Percentiles rank a stretch among this genome's conserved stretches.
Conservation (phyloP, 1,140 invertebrate species). For the Aphelinus atriplicis region DNA sequence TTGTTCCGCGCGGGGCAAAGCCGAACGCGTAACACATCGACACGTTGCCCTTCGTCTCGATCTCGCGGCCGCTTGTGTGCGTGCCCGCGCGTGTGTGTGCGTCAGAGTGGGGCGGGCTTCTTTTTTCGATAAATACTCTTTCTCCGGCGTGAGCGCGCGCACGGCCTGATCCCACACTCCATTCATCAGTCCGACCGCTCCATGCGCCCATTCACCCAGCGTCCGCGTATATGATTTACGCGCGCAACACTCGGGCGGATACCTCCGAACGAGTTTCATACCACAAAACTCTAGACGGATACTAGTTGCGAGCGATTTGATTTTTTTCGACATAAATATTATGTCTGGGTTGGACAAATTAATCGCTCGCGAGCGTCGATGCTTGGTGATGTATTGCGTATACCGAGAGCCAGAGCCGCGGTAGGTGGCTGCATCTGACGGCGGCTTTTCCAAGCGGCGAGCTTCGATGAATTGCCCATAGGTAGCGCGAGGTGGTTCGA, state of each 20-base stretch:
- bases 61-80: neutral
- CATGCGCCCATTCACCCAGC: neutral
- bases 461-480: constrained; percentile 37
- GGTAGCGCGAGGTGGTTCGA: constrained; percentile 38
- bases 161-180: neutral
- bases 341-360: too few relatives aligned
- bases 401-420: neutral
- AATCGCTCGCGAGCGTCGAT: neutral
- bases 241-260: neutral
- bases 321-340: too few relatives aligned
- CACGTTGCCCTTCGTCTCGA: too few relatives aligned
- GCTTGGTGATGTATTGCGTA: constrained; percentile 1
- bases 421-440: constrained; percentile 50
- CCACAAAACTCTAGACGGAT: neutral
- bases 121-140: neutral
- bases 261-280: neutral
- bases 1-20: constrained; percentile 7
- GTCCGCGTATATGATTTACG: neutral
- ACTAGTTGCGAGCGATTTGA: too few relatives aligned
- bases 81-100: neutral
- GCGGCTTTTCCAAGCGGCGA: neutral
- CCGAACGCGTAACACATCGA: neutral
- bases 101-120: neutral
- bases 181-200: neutral
- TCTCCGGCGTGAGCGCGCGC: neutral